Evolutionary conservation across 1,140 invertebrate species (phyloP).

Genomic region (Lasioglossum baleicum): DNA sequence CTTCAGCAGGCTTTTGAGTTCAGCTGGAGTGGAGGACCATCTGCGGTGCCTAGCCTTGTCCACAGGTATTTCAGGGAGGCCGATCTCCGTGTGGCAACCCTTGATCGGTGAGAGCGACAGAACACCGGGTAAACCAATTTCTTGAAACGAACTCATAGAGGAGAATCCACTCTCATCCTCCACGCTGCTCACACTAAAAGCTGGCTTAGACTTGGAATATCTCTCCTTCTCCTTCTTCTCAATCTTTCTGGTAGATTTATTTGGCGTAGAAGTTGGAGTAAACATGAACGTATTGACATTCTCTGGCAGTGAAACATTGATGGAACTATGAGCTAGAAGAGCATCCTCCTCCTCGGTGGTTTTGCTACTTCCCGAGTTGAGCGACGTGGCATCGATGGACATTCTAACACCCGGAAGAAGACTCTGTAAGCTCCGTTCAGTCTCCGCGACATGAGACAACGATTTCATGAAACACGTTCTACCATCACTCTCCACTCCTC

Average conservation of each 20-base stretch:
- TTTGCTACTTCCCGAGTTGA: slow-evolving; percentile 73
- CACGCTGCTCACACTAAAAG: slow-evolving; percentile 80
- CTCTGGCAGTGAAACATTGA: slow-evolving; percentile 4
- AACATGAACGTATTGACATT: slow-evolving; percentile 19
- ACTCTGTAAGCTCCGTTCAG: slow-evolving; percentile 43
- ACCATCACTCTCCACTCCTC: slow-evolving; percentile 36
- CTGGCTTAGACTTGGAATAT: slow-evolving; percentile 75
- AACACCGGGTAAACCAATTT: slow-evolving; percentile 84
- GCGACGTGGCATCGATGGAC: slow-evolving; percentile 71
- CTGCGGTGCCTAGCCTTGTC: slow-evolving; percentile 73
- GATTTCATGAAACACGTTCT: slow-evolving; percentile 42
- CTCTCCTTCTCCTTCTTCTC: slow-evolving; percentile 39
- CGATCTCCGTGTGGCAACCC: slow-evolving; percentile 76
- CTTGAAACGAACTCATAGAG: slow-evolving; percentile 90
- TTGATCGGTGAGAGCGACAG: slow-evolving; percentile 61
- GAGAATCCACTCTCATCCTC: slow-evolving; percentile 92
- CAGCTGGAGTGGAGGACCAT: slow-evolving; percentile 77
- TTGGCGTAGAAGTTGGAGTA: slow-evolving; percentile 51
- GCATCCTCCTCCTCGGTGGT: slow-evolving; percentile 71
- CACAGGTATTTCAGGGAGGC: slow-evolving; percentile 73
- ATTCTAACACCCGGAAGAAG: slow-evolving; percentile 65
- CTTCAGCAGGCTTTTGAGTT: slow-evolving; percentile 72
- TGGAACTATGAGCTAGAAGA: background rate
- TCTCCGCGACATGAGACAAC: slow-evolving; percentile 28
- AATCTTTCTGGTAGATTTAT: slow-evolving; percentile 36